Evolutionary conservation across 2,113 vertebrate genomes (phyloP).

Genomic region (Cochlearius cochlearius): DNA sequence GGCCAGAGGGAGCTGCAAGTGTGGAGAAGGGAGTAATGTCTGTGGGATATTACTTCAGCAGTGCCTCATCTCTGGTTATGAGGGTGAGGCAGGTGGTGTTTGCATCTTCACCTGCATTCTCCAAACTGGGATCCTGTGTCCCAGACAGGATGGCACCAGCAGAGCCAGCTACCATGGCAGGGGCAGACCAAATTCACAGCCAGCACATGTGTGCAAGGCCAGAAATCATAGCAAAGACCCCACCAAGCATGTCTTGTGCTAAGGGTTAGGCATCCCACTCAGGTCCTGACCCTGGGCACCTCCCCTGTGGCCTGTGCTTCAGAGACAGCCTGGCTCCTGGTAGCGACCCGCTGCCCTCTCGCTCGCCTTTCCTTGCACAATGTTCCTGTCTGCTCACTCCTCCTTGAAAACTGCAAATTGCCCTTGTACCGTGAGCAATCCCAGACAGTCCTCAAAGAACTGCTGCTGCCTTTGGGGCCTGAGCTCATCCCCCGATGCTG

Average conservation of each 20-base stretch:
- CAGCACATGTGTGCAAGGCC: background rate
- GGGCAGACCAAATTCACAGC: background rate
- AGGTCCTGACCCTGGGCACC: background rate
- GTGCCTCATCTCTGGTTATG: background rate
- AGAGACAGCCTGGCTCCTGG: background rate
- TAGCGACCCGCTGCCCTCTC: background rate
- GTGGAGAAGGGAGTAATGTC: background rate
- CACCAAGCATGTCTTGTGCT: background rate
- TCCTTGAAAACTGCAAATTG: background rate
- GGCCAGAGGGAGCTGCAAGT: background rate
- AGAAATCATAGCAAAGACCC: background rate
- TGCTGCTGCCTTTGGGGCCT: background rate
- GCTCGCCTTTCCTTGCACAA: background rate
- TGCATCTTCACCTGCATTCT: background rate
- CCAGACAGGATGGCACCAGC: background rate
- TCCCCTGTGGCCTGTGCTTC: background rate
- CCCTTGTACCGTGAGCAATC: background rate
- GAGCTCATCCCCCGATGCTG: background rate
- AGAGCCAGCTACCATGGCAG: background rate
- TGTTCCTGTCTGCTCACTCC: background rate
- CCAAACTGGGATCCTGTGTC: background rate
- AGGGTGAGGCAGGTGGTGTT: background rate
- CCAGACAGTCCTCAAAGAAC: background rate
- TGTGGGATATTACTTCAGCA: background rate
- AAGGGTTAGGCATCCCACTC: background rate